Percentiles rank a stretch among this genome's conserved stretches.
These are phyloP conservation scores for Papilio xuthus DNA, from an alignment of 1,140 invertebrate genomes.

Conservation along the genomic window DNA sequence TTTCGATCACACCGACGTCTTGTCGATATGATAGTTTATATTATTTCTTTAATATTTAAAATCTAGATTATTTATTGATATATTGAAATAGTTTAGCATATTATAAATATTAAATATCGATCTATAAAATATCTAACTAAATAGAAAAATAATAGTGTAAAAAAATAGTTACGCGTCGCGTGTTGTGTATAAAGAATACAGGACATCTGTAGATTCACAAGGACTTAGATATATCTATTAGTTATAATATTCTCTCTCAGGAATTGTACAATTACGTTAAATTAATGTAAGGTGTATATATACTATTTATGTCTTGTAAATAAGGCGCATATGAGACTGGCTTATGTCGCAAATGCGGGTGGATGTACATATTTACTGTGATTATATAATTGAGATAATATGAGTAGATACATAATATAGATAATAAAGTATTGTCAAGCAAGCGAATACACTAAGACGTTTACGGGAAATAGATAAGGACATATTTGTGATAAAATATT, in stretches of 20 bases:
- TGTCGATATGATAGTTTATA: slow-evolving; percentile 56
- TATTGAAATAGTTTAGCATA: slow-evolving; percentile 40
- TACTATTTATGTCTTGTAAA: slow-evolving; percentile 50
- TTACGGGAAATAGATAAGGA: slow-evolving; percentile 79
- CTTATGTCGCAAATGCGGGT: not conserved
- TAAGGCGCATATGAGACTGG: not conserved
- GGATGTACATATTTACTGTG: not conserved
- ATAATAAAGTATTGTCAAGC: slow-evolving; percentile 67
- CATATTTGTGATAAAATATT: slow-evolving; percentile 61
- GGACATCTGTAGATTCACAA: slow-evolving; percentile 49
- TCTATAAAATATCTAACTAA: slow-evolving; percentile 40
- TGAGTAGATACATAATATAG: not conserved
- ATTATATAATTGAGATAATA: not conserved
- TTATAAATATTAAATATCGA: slow-evolving; percentile 22
- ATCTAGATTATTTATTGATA: slow-evolving; percentile 57
- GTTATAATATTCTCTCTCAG: slow-evolving; percentile 60
- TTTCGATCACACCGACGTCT: slow-evolving; percentile 59
- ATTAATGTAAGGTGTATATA: slow-evolving; percentile 72
- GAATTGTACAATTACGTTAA: slow-evolving; percentile 63
- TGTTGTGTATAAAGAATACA: slow-evolving; percentile 47
- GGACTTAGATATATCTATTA: slow-evolving; percentile 44
- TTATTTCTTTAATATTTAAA: slow-evolving; percentile 52
- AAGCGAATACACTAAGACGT: slow-evolving; percentile 65
- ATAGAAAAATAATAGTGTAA: slow-evolving; percentile 66
- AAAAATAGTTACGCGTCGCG: slow-evolving; percentile 61